Evolutionary conservation across 1,140 invertebrate genomes (phyloP).

Genomic region (Himalopsyche phryganea): DNA sequence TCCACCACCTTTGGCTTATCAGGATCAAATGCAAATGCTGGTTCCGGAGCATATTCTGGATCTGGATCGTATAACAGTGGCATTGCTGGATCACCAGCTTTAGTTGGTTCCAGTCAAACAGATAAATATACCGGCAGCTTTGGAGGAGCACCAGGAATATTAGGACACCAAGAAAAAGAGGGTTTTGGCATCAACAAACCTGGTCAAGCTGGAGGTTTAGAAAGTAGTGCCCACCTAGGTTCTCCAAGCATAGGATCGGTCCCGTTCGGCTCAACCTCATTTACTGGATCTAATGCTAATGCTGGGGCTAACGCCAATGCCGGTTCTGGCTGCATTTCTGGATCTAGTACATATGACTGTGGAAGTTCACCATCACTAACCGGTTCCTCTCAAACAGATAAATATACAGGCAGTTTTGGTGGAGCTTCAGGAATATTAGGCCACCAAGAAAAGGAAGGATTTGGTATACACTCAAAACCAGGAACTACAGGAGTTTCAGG

Average conservation of each 20-base stretch:
- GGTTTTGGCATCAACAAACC: no score
- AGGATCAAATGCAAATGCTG: neutral
- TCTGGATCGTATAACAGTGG: no score
- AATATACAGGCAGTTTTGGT: conserved; percentile 25
- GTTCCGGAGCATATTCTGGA: neutral
- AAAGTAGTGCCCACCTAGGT: no score
- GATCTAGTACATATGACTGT: neutral
- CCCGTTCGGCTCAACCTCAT: no score
- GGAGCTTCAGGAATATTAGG: conserved; percentile 21
- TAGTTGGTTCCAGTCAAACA: neutral
- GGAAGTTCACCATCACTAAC: neutral
- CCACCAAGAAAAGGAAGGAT: conserved; percentile 7
- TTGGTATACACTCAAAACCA: no score
- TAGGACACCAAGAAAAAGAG: conserved; percentile 16
- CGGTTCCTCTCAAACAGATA: neutral
- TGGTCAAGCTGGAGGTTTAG: no score
- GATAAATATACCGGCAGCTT: conserved; percentile 18
- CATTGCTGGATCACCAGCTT: neutral
- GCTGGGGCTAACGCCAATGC: neutral
- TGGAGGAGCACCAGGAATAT: conserved; percentile 17
- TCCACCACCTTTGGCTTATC: neutral
- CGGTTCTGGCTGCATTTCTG: neutral
- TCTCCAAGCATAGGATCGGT: no score
- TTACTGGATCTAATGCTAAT: no score
- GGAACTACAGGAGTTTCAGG: neutral